Evolutionary conservation across 1,140 invertebrate species (phyloP).

Genomic region (Bombus balteatus): DNA sequence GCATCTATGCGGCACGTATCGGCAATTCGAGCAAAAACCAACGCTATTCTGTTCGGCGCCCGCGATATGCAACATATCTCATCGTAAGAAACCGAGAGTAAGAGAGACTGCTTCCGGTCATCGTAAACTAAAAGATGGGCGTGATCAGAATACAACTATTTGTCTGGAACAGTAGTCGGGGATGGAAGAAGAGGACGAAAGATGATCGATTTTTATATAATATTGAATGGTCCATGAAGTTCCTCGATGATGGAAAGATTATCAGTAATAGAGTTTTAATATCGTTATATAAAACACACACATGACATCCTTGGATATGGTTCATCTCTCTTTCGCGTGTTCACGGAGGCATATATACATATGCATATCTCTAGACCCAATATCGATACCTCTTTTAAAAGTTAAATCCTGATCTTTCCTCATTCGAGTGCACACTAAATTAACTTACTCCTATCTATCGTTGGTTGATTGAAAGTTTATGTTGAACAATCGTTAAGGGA

Average conservation of each 20-base stretch:
- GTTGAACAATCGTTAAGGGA: neutral
- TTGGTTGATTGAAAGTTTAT: neutral
- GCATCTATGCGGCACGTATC: neutral
- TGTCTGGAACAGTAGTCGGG: neutral
- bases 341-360: neutral
- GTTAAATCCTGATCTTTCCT: neutral
- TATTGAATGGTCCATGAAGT: too few relatives aligned
- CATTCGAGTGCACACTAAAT: neutral
- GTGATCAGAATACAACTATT: slow-evolving; percentile 51
- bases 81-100: slow-evolving; percentile 15
- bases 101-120: slow-evolving; percentile 5
- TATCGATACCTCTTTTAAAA: neutral
- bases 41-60: neutral
- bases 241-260: neutral
- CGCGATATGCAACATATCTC: neutral
- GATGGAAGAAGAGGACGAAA: neutral
- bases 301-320: too few relatives aligned
- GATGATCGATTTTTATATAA: neutral
- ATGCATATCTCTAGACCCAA: neutral
- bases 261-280: neutral
- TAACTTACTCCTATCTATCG: too few relatives aligned
- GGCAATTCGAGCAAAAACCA: neutral
- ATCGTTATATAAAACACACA: neutral
- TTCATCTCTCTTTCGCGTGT: neutral
- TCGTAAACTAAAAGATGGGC: slow-evolving; percentile 33